phyloP scores from a whole-genome alignment of 2,797 vertebrate species.

The Cacajao melanocephalus region DNA sequence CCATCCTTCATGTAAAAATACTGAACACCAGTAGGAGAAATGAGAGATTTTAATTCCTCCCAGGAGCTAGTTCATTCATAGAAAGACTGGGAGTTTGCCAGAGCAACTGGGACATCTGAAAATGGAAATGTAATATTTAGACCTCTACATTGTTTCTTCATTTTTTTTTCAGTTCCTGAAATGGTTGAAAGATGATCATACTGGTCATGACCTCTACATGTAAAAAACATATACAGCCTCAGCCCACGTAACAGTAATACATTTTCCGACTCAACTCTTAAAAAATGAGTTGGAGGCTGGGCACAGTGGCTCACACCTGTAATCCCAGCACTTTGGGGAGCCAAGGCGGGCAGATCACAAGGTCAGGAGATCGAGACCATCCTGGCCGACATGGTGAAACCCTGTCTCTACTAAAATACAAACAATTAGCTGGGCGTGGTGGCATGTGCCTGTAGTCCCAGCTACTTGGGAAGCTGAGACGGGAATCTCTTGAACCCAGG shows the following conservation, averaged over 20 bases:
- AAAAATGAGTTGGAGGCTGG: neutral
- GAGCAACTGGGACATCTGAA: conserved; percentile 52
- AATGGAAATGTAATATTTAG: conserved; percentile 57
- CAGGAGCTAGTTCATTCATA: conserved; percentile 37
- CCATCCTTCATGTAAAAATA: neutral
- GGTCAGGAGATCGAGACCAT: too few relatives aligned
- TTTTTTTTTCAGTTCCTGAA: conserved; percentile 13
- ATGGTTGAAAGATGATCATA: conserved; percentile 1
- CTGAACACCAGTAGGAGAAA: neutral
- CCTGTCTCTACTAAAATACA: too few relatives aligned
- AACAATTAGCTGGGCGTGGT: too few relatives aligned
- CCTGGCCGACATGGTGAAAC: too few relatives aligned
- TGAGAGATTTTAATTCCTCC: conserved; percentile 59
- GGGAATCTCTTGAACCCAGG: too few relatives aligned
- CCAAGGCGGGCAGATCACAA: too few relatives aligned
- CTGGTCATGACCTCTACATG: neutral
- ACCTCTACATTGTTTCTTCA: neutral
- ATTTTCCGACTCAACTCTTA: conserved; percentile 51
- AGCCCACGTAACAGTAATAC: neutral
- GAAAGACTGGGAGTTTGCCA: conserved; percentile 46
- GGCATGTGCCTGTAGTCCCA: too few relatives aligned
- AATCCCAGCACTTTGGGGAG: too few relatives aligned
- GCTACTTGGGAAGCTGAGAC: too few relatives aligned
- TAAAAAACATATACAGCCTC: conserved; percentile 51
- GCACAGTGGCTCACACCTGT: too few relatives aligned